Evolutionary conservation across 2,888 invertebrate species (phyloP), one percentile per base, ranked within the genome.

Genomic region (Mythimna pallens): DNA sequence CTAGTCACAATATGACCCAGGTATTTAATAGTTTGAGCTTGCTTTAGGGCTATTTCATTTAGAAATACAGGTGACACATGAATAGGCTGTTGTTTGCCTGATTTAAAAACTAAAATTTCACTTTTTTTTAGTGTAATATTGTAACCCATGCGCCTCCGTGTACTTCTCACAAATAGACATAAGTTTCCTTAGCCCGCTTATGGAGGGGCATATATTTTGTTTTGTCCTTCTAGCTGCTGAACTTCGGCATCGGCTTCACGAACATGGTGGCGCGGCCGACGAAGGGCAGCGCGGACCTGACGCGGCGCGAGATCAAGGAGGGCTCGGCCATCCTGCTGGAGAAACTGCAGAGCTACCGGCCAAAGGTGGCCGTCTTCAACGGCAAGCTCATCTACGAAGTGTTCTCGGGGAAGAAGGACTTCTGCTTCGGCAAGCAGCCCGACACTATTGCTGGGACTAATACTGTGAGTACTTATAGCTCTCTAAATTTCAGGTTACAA

Each of bases 301-400:
- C 99, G 74, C 97, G 99, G 86, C 98, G 98, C 93, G 99, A 99
- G 97, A 99, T 99, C 91, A 99, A 99, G 95, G 99, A 99, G 97
- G 99, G 98, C 93, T 98, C 98, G 84, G 98, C 98, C 89, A 97
- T 98, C 89, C 96, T 99, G 85, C 96, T 98, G 87, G 99, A 99
- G 91, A 99, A 99, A 96, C 96, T 99, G 89, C 97, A 98, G 94
- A 98, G 98, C 92, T 99, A 98, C 97, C 98, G 98, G 89, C 99
- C 99, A 85, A 99, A 99, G 97, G 99, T 99, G 88, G 99, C 99
- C 69, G 99, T 99, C 63, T 99, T 99, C 94, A 99, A 99, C 97
- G 99, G 99, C n/a, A 99, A 99, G 97, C 97, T 99, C 88, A 99
- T 99, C 89, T 99, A 99, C 96, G 99, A 99, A 96, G 98, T 99